These are phyloP conservation scores for Pao palembangensis DNA, from an alignment of 2,113 vertebrate genomes.

Conservation along the genomic window DNA sequence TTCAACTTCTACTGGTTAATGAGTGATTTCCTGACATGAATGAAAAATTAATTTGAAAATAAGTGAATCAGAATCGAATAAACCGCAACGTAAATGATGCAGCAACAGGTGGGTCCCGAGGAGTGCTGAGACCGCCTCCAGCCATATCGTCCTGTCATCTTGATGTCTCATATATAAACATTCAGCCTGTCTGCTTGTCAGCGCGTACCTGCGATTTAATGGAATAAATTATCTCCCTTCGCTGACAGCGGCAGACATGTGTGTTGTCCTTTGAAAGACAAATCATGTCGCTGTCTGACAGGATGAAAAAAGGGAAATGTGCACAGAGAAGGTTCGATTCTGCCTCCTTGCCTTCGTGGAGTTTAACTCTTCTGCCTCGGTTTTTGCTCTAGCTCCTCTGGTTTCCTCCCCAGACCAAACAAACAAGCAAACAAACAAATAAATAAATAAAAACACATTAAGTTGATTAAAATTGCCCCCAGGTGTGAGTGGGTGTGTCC, in stretches of 20 bases:
- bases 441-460: too few species aligned
- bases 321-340: neutral
- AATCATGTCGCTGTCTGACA: conserved; percentile 29
- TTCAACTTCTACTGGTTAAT: too few species aligned
- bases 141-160: conserved; percentile 41
- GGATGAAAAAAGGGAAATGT: conserved; percentile 7
- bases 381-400: too few species aligned
- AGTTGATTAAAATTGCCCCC: too few species aligned
- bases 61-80: neutral
- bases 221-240: conserved; percentile 47
- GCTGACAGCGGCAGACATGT: conserved; percentile 39
- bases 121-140: conserved; percentile 29
- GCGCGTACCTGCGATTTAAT: conserved; percentile 43
- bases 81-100: neutral
- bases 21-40: too few species aligned
- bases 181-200: conserved; percentile 44
- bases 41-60: neutral
- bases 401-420: too few species aligned
- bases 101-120: conserved; percentile 14
- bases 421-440: too few species aligned
- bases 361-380: too few species aligned
- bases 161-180: conserved; percentile 40
- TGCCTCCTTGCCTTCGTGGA: too few species aligned
- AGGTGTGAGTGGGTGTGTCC: too few species aligned
- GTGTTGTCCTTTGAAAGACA: conserved; percentile 40